Percentiles rank a stretch among this genome's conserved stretches.
phyloP scores from a whole-genome alignment of 2,888 invertebrate species.

The Apodemia hepburni region DNA sequence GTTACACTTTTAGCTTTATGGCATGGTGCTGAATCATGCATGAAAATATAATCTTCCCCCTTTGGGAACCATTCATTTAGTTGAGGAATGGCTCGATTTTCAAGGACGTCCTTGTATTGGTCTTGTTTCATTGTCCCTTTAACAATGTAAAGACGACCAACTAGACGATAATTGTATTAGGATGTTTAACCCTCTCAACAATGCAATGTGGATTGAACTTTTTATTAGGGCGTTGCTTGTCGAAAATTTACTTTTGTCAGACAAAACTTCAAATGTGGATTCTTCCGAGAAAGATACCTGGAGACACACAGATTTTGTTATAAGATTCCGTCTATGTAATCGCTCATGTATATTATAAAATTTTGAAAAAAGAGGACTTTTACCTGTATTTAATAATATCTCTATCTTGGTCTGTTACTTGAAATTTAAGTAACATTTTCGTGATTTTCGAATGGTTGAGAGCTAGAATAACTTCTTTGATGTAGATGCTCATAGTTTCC shows the following conservation, averaged over 20 bases:
- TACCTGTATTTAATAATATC: too few relatives aligned
- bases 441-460: too few relatives aligned
- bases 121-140: slow-evolving; percentile 22
- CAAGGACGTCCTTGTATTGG: slow-evolving; percentile 10
- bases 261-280: not conserved
- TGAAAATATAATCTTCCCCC: too few relatives aligned
- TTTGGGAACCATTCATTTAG: not conserved
- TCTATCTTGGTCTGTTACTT: too few relatives aligned
- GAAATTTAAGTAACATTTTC: too few relatives aligned
- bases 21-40: not conserved
- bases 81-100: slow-evolving; percentile 24
- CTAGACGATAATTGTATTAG: too few relatives aligned
- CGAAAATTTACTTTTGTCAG: not conserved
- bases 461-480: too few relatives aligned
- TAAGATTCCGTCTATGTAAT: too few relatives aligned
- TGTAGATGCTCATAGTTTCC: too few relatives aligned
- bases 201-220: not conserved
- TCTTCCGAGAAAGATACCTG: not conserved
- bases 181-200: not conserved
- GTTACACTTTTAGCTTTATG: not conserved
- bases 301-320: too few relatives aligned
- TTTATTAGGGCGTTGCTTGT: not conserved
- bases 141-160: slow-evolving; percentile 22
- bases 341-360: too few relatives aligned
- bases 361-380: too few relatives aligned